Evolutionary conservation across 1,140 invertebrate species (phyloP), one percentile per base, ranked within the genome.

Genomic region (Cydia amplana): DNA sequence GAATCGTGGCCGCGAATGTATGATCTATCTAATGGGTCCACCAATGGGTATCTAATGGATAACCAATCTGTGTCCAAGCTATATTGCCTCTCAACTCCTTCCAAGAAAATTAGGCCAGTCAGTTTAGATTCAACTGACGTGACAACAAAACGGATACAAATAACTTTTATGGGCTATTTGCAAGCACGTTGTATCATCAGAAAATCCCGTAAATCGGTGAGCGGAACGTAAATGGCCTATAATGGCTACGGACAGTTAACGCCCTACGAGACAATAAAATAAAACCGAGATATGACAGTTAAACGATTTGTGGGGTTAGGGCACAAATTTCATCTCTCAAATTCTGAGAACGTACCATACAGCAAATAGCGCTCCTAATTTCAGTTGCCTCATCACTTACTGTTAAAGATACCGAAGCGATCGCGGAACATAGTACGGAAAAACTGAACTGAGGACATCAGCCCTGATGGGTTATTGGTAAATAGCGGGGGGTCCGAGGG

Each of bases 111-210:
- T 70, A 70, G 65, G 32, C 28, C 65, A 70, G 65, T 70, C 65
- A 36, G 65, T 70, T 70, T 70, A 70, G 25, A 70, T 70, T 70
- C 65, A 70, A 70, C 28, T n/a, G 18, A 70, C 65, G 65, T 70
- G 65, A 70, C 36, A 75, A 81, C 82, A 77, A 83, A 82, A 81
- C 79, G 74, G 75, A 75, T 85, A 89, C 87, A 86, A 90, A 90
- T 90, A 88, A 86, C 83, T 88, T 90, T 88, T 87, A 90, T 88
- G 85, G 81, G 84, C 83, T 79, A 85, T 89, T 88, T 84, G 82
- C 80, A 84, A 83, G 83, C 73, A 86, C 85, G 83, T 87, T 88
- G 83, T 87, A 85, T 87, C 86, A 85, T 90, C 87, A 85, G 79
- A 85, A 83, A 85, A 81, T 78, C 78, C 81, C 79, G 83, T 88